Evolutionary conservation across 2,113 vertebrate species (phyloP), one percentile per base, ranked within the genome.

Genomic region (Cyanoramphus novaezelandiae): DNA sequence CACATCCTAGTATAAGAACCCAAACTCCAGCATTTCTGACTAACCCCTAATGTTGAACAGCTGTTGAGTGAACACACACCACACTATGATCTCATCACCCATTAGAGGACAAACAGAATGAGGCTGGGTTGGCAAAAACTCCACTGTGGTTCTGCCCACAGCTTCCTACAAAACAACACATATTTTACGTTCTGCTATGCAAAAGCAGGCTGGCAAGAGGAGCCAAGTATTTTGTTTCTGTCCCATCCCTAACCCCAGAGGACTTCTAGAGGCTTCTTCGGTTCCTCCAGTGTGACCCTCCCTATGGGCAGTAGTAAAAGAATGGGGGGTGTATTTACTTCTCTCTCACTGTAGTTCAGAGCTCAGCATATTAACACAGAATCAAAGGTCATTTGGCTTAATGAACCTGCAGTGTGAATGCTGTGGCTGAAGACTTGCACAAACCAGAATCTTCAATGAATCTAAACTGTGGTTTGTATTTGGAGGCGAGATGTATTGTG

Each of bases 41-140:
- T 85, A 91, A 79, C 86, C 46, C 49, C 78, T 94, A 87, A 97
- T 96, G 93, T 19, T 90, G 90, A 97, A 92, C 94, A 96, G 95
- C 96, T 97, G 96, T 65, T 59, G 70, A 82, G 78, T 17, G 16
- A 91, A 82, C 86, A 87, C 81, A 82, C 2, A 28, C 88, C 93
- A 90, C 84, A 63, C 67, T 59, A 95, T 97, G 94, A 96, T 95
- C 95, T 97, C 96, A 97, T 91, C 94, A 88, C 28, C 75, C 67
- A 82, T 93, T 77, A 87, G 78, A 82, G 93, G 63, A 90, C 91
- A 97, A 96, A 95, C 96, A 97, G 78, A 95, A 62, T 63, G 65
- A 65, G 87, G 62, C 62, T 82, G 70, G 67, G 49, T 27, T 97
- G 90, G 93, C 82, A 90, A 44, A 50, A 90, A 49, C 59, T 90